phyloP scores from a whole-genome alignment of 2,113 vertebrate genomes.

The Elephantulus edwardii region DNA sequence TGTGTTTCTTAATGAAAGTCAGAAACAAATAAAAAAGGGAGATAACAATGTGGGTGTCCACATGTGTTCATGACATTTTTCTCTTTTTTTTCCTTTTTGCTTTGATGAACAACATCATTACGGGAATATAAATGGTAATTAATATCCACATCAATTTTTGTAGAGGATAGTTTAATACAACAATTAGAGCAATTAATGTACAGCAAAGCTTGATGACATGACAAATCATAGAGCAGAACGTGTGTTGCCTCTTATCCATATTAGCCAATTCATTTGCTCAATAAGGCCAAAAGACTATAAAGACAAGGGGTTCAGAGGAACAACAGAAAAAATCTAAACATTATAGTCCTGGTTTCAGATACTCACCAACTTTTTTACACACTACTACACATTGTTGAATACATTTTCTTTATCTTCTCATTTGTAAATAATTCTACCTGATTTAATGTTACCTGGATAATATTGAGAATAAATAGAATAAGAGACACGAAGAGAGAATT shows the following conservation, averaged over 20 bases:
- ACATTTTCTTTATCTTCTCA: constrained; percentile 70
- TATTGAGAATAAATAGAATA: constrained; percentile 7
- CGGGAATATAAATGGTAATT: constrained; percentile 84
- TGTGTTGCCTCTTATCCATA: constrained; percentile 82
- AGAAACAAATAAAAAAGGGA: constrained; percentile 11
- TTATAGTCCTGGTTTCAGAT: constrained; percentile 65
- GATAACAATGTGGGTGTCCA: constrained; percentile 37
- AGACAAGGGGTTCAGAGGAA: background rate
- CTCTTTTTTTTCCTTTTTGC: constrained; percentile 64
- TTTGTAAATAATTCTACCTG: constrained; percentile 44
- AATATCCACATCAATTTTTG: constrained; percentile 81
- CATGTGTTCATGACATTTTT: constrained; percentile 67
- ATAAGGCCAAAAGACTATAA: constrained; percentile 56
- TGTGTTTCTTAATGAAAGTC: constrained; percentile 46
- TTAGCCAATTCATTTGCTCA: constrained; percentile 82
- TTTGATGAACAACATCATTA: constrained; percentile 80
- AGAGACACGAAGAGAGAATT: background rate
- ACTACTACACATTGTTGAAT: constrained; percentile 49
- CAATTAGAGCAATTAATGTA: constrained; percentile 87
- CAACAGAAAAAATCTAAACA: constrained; percentile 60
- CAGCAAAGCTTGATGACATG: constrained; percentile 77
- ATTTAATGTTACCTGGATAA: constrained; percentile 52
- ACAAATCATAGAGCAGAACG: constrained; percentile 83
- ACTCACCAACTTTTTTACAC: constrained; percentile 58
- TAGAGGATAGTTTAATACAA: constrained; percentile 83